These are phyloP conservation scores for Cremastobaeus sp. DNA, from an alignment of 2,888 invertebrate species.

Conservation along the genomic window DNA sequence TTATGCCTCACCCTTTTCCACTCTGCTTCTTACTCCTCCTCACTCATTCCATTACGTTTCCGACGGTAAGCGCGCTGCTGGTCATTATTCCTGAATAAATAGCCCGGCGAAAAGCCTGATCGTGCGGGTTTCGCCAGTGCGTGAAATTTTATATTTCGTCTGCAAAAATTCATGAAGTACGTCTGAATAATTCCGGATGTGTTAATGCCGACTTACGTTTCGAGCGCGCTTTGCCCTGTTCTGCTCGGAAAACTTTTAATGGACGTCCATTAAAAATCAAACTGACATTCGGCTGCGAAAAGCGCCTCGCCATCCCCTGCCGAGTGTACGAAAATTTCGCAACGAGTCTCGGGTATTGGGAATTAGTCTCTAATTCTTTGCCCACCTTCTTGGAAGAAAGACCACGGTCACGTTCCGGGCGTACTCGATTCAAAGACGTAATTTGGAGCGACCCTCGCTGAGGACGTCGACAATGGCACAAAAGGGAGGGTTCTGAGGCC, in stretches of 20 bases:
- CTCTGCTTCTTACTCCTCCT: conserved; percentile 39
- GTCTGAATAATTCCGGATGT: conserved; percentile 46
- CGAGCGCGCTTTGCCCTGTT: conserved; percentile 26
- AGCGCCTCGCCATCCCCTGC: conserved; percentile 36
- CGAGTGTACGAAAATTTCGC: conserved; percentile 48
- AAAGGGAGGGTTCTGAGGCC: conserved; percentile 55
- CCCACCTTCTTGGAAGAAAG: conserved; percentile 57
- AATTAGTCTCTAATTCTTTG: conserved; percentile 62
- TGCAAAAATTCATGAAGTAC: conserved; percentile 36
- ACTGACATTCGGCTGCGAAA: conserved; percentile 60
- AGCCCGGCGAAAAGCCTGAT: conserved; percentile 22
- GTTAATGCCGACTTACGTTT: conserved; percentile 47
- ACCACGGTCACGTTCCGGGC: conserved; percentile 60
- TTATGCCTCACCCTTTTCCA: conserved; percentile 26
- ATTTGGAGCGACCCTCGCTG: conserved; percentile 59
- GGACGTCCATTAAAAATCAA: conserved; percentile 58
- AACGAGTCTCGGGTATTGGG: conserved; percentile 53
- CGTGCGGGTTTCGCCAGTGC: conserved; percentile 5
- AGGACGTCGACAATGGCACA: conserved; percentile 57
- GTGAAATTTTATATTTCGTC: conserved; percentile 3
- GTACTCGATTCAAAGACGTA: conserved; percentile 61
- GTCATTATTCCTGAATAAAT: conserved; percentile 11
- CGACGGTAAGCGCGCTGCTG: conserved; percentile 10
- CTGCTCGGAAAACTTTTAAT: conserved; percentile 52
- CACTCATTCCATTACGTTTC: conserved; percentile 40